These are phyloP conservation scores for Drosophila mercatorum DNA, from an alignment of 2,888 invertebrate genomes.

Conservation along the genomic window DNA sequence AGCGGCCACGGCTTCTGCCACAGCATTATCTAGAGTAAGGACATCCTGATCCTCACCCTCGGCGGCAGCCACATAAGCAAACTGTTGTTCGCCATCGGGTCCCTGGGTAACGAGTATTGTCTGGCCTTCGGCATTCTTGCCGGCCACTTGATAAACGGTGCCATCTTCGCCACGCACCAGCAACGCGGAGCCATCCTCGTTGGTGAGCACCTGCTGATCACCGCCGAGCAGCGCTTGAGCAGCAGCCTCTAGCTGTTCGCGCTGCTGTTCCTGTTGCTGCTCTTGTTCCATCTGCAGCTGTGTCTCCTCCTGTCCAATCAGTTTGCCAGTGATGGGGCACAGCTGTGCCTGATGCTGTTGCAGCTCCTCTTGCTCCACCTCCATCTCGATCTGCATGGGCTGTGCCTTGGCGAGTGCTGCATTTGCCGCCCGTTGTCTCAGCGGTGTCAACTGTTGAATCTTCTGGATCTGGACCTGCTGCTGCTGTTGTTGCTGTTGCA, in stretches of 20 bases:
- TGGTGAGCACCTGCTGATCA: conserved; percentile 84
- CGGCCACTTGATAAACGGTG: conserved; percentile 87
- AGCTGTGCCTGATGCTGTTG: conserved; percentile 86
- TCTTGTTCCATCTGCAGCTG: conserved; percentile 73
- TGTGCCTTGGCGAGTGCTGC: conserved; percentile 77
- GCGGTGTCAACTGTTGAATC: conserved; percentile 86
- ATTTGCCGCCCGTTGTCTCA: conserved; percentile 83
- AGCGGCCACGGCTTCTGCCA: conserved; percentile 84
- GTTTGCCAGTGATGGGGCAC: conserved; percentile 88
- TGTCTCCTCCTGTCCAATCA: conserved; percentile 86
- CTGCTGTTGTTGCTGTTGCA: conserved; percentile 58
- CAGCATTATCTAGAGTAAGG: conserved; percentile 84
- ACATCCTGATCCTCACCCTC: conserved; percentile 86
- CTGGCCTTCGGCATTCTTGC: conserved; percentile 92
- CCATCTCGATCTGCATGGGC: conserved; percentile 58
- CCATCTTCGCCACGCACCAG: conserved; percentile 94
- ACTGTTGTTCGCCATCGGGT: conserved; percentile 91
- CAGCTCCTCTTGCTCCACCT: conserved; percentile 69
- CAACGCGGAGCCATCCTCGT: conserved; percentile 88
- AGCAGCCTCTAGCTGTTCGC: conserved; percentile 77
- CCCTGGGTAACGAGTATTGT: conserved; percentile 90
- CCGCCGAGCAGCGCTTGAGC: conserved; percentile 77
- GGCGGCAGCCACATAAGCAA: conserved; percentile 88
- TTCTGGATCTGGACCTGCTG: conserved; percentile 77
- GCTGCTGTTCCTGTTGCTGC: conserved; percentile 78